A percentile compares a stretch with the other conserved stretches of the same genome.
phyloP scores from a whole-genome alignment of 1,140 invertebrate species.

The Batillaria attramentaria region DNA sequence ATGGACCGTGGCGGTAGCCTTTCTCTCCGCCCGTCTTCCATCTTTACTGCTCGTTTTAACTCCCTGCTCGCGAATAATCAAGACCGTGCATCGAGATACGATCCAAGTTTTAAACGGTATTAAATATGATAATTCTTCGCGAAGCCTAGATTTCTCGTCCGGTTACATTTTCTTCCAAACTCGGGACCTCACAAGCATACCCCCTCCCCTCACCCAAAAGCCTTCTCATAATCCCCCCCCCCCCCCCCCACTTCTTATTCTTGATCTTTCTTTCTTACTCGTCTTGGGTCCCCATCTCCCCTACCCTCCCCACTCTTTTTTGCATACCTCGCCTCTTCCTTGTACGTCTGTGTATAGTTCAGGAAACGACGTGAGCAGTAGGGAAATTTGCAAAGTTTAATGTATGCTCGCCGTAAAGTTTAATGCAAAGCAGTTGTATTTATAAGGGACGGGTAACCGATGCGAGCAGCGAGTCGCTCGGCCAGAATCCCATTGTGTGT shows the following conservation, averaged over 20 bases:
- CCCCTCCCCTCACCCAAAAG: no score
- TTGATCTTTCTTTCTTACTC: background rate
- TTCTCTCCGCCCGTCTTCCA: background rate
- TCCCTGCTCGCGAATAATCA: conserved; percentile 15
- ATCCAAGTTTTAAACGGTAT: background rate
- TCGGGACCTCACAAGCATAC: no score
- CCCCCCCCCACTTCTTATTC: background rate
- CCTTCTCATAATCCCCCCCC: no score
- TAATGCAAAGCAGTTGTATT: conserved; percentile 4
- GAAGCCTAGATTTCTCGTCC: background rate
- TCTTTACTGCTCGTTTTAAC: background rate
- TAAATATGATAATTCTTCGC: conserved; percentile 29
- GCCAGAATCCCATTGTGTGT: background rate
- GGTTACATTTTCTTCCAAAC: background rate
- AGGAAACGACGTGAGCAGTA: background rate
- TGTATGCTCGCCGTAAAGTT: conserved; percentile 31
- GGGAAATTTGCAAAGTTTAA: conserved; percentile 15
- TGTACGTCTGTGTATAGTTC: background rate
- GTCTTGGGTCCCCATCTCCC: background rate
- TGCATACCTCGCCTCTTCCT: background rate
- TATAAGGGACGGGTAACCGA: background rate
- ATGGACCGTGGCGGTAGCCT: background rate
- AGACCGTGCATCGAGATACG: background rate
- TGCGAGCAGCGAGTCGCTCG: conserved; percentile 5
- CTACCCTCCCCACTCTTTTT: background rate